Evolutionary conservation across 2,888 invertebrate species (phyloP), one percentile per base, ranked within the genome.

Genomic region (Lepidochitona cinerea): DNA sequence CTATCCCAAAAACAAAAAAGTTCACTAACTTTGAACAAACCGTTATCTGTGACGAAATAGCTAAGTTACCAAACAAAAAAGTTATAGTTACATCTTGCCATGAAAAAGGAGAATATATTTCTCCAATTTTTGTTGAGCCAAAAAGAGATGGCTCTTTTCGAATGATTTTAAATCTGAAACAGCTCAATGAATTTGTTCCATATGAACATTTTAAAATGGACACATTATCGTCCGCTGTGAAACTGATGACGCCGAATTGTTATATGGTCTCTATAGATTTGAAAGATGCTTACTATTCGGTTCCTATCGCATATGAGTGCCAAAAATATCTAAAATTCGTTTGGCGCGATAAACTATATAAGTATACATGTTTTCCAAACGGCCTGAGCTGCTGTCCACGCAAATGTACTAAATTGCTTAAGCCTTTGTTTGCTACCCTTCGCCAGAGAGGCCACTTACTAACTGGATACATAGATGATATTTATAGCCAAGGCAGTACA

Each of bases 191-290:
- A 0, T 54, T 66, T 59, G 64, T 78, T 26, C 66, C 73, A 32
- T 70, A 76, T 7, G 70, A 70, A 52, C 75, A 77, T 73, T 80
- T 79, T 66, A 78, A 79, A 74, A 79, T 81, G 81, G 81, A 79
- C 49, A 79, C 76, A 18, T 49, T 81, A 14, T 59, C 72, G 29
- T 37, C 75, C 26, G 73, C 71, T 26, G 33, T n/a, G n/a, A n/a
- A n/a, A 2, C 33, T 78, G 26, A 71, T 78, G 29, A 73, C 65
- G 29, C 69, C 0, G 37, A 70, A 73, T 67, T 77, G 74, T 72
- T 77, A 41, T 23, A 74, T 77, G 52, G 80, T 75, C 14, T 75
- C 67, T 41, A 53, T 79, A 18, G 77, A 77, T 35, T 69, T 79
- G 6, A 69, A 69, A 37, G 67, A 81, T 65, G 79, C 76, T 5